A percentile compares a stretch with the other conserved stretches of the same genome.
Conservation (phyloP, 2,888 invertebrate genomes). For the Parnassius apollo region DNA sequence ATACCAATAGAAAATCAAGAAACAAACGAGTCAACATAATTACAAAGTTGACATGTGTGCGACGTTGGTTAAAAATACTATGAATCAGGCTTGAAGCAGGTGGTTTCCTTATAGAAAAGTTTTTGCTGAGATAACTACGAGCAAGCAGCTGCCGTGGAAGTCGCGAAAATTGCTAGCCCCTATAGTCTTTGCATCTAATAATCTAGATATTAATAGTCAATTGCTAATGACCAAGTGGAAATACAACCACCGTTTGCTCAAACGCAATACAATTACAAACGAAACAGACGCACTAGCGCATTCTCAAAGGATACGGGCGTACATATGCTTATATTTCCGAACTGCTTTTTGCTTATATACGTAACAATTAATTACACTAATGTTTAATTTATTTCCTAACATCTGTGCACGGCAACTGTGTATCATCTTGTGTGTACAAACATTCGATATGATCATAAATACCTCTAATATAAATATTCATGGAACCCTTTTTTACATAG, state of each 20-base stretch:
- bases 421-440: too few species aligned
- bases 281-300: conserved; percentile 51
- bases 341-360: conserved; percentile 15
- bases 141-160: conserved; percentile 53
- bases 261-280: conserved; percentile 58
- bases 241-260: conserved; percentile 65
- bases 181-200: conserved; percentile 67
- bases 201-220: conserved; percentile 76
- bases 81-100: conserved; percentile 61
- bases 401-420: too few species aligned
- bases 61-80: conserved; percentile 38
- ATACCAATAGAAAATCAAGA: neutral
- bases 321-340: conserved; percentile 51
- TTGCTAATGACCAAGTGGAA: conserved; percentile 77
- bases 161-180: conserved; percentile 76
- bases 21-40: conserved; percentile 8
- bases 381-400: neutral
- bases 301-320: conserved; percentile 64
- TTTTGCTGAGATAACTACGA: conserved; percentile 70
- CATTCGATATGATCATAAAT: too few species aligned
- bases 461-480: too few species aligned
- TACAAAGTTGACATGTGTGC: conserved; percentile 20
- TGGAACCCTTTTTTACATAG: too few species aligned
- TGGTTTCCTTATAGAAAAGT: conserved; percentile 69
- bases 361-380: conserved; percentile 7